Conservation (phyloP, 2,888 invertebrate genomes). For the Polydrusus tereticollis region DNA sequence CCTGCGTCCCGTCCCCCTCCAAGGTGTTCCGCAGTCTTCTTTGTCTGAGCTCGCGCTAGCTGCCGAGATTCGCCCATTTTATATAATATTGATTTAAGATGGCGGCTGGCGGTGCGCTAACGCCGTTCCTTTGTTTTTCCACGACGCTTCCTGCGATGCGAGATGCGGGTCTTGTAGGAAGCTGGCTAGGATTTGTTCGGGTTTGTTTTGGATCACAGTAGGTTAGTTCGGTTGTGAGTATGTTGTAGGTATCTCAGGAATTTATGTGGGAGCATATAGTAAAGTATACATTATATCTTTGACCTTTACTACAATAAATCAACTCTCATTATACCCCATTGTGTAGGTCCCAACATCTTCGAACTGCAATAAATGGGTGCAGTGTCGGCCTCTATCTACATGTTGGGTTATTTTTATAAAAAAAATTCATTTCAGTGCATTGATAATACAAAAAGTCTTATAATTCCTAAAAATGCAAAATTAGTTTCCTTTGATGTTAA, state of each 20-base stretch:
- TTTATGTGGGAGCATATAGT: background rate
- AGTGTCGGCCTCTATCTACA: too few relatives aligned
- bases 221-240: background rate
- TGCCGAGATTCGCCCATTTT: slow-evolving; percentile 63
- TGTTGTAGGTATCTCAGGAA: background rate
- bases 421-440: too few relatives aligned
- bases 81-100: slow-evolving; percentile 68
- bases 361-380: too few relatives aligned
- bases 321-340: too few relatives aligned
- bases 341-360: too few relatives aligned
- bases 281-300: too few relatives aligned
- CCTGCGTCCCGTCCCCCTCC: slow-evolving; percentile 25
- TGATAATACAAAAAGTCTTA: too few relatives aligned
- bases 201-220: slow-evolving; percentile 24
- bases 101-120: slow-evolving; percentile 59
- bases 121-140: slow-evolving; percentile 55
- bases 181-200: slow-evolving; percentile 25
- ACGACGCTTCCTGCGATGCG: slow-evolving; percentile 44
- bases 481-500: too few relatives aligned
- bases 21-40: slow-evolving; percentile 51
- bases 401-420: too few relatives aligned
- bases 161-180: slow-evolving; percentile 44
- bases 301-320: too few relatives aligned
- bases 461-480: too few relatives aligned
- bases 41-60: slow-evolving; percentile 45